These are phyloP conservation scores for Hiodon alosoides DNA, from an alignment of 2,113 vertebrate genomes.

Conservation along the genomic window DNA sequence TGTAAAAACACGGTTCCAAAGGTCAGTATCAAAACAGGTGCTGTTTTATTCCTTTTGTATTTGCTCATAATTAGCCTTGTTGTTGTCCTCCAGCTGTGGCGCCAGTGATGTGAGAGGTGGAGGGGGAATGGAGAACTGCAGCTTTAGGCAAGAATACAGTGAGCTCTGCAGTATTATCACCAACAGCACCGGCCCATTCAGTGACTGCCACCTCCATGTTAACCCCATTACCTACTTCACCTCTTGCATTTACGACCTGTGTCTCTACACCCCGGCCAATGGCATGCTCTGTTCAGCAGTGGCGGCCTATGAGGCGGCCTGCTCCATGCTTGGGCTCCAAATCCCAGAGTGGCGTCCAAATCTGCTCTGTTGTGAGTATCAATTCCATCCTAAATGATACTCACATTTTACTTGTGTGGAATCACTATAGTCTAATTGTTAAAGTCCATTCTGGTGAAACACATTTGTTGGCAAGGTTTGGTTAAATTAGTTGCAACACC, in stretches of 20 bases:
- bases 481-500: too few species aligned
- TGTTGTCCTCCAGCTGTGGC: conserved; percentile 33
- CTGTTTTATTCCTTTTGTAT: neutral
- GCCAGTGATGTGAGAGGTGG: conserved; percentile 20
- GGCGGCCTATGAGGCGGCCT: conserved; percentile 45
- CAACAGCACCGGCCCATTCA: conserved; percentile 49
- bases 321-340: conserved; percentile 24
- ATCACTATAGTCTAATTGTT: neutral
- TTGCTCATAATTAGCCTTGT: conserved; percentile 8
- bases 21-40: too few species aligned
- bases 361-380: conserved; percentile 43
- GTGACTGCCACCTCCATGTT: conserved; percentile 34
- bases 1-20: too few species aligned
- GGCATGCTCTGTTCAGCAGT: conserved; percentile 45
- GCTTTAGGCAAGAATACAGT: conserved; percentile 35
- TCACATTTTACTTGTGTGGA: neutral
- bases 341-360: conserved; percentile 41
- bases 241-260: conserved; percentile 50
- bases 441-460: too few species aligned
- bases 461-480: too few species aligned
- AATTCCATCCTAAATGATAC: neutral
- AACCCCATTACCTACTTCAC: conserved; percentile 29
- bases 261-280: conserved; percentile 42
- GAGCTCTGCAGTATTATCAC: conserved; percentile 48
- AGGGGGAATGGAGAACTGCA: conserved; percentile 19